phyloP scores from a whole-genome alignment of 1,140 invertebrate species.

The Ceratina calcarata region DNA sequence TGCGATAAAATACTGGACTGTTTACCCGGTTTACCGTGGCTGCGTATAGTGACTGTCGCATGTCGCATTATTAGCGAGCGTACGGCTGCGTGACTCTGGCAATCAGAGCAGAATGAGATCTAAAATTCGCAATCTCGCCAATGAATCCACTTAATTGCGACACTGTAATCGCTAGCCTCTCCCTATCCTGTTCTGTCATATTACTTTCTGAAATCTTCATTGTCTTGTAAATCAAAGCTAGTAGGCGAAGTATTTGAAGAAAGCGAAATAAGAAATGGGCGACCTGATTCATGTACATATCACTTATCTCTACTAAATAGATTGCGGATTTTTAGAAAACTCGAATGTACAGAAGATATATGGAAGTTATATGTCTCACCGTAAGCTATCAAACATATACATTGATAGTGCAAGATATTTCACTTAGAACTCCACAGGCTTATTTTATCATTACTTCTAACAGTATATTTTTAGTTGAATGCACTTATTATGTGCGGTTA shows the following conservation, averaged over 20 bases:
- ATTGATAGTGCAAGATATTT: too few species aligned
- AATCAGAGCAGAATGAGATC: conserved; percentile 59
- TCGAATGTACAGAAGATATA: too few species aligned
- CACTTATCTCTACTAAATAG: too few species aligned
- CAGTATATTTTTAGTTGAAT: background rate
- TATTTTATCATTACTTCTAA: too few species aligned
- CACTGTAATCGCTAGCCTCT: conserved; percentile 7
- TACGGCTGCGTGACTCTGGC: conserved; percentile 55
- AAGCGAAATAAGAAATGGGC: background rate
- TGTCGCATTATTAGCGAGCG: conserved; percentile 48
- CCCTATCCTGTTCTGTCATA: background rate
- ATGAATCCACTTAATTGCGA: conserved; percentile 42
- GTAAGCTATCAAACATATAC: too few species aligned
- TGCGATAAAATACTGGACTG: conserved; percentile 41
- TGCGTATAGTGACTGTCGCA: conserved; percentile 27
- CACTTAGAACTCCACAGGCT: too few species aligned
- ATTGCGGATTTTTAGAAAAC: too few species aligned
- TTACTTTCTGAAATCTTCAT: conserved; percentile 12
- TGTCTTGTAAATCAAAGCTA: background rate
- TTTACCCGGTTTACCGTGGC: conserved; percentile 35
- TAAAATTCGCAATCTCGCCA: conserved; percentile 43
- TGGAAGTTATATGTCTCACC: too few species aligned
- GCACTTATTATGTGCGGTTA: background rate
- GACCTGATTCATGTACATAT: background rate
- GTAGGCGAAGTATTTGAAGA: background rate